These are phyloP conservation scores for Lottia scabra DNA, from an alignment of 2,888 invertebrate species.

Conservation along the genomic window DNA sequence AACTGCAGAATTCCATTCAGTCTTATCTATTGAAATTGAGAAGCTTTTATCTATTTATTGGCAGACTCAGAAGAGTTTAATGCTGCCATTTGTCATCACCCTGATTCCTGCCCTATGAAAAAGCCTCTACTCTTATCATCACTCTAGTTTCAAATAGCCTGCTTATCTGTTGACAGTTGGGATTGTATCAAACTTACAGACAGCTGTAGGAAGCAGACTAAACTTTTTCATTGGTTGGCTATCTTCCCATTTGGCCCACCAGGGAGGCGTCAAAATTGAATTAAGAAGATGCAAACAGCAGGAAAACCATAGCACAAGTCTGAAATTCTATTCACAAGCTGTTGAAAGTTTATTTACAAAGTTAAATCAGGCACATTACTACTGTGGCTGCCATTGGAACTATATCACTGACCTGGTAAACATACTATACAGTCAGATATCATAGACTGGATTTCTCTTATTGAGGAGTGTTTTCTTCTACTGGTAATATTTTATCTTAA, in stretches of 20 bases:
- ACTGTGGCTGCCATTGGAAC: neutral
- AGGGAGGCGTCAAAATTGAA: neutral
- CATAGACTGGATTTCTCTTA: too few species aligned
- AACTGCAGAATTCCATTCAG: neutral
- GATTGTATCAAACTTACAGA: neutral
- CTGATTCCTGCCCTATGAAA: neutral
- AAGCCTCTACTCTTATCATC: neutral
- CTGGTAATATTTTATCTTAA: too few species aligned
- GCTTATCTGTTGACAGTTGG: neutral
- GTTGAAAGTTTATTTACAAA: neutral
- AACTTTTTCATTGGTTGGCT: neutral
- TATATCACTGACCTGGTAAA: neutral
- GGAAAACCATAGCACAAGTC: neutral
- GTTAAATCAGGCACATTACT: neutral
- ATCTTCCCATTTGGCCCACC: neutral
- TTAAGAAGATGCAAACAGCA: neutral
- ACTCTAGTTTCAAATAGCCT: constrained; percentile 1
- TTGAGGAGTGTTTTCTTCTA: too few species aligned
- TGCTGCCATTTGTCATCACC: neutral
- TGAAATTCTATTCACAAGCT: neutral
- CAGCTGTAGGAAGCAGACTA: neutral
- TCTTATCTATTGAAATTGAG: neutral
- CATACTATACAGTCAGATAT: neutral
- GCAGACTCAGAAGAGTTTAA: neutral
- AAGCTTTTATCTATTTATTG: neutral